Evolutionary conservation across 23 tunicate species (phyloP), one percentile per base, ranked within the genome.

Genomic region (Clavelina lepadiformis): DNA sequence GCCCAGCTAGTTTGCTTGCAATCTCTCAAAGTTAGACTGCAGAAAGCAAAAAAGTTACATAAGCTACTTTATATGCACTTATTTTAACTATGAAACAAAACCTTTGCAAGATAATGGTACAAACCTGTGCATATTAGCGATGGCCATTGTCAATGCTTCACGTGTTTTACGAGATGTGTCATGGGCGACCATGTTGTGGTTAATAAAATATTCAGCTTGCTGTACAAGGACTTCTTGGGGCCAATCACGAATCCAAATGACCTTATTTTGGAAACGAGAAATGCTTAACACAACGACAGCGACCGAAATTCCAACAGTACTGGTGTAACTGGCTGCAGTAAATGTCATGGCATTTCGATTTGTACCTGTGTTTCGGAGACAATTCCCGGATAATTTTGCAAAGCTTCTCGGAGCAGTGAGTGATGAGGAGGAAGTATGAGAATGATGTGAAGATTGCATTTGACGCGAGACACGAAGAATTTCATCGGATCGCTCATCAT

Each of bases 401-500:
- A 61, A n/a, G 97, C 75, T 31, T 84, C 83, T 53, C 29, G 49
- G 46, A 89, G 68, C 33, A 89, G 79, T 15, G 70, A n/a, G 71
- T 89, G 88, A 53, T 81, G 76, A 41, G 97, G 97, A 61, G 97
- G 97, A 38, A 89, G 79, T 38, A 65, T 81, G 33, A 89, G 47
- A 30, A 89, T 53, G 60, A 89, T 69, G 71, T 81, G 97, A 46
- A 89, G 76, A 63, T 89, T 89, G 69, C 83, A 76, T 54, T 71
- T 75, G 49, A 89, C 97, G 8, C 83, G 76, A 15, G 89, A 86
- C 7, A 86, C 95, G 47, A 86, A 86, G 56, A 86, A 78, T 69
- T 86, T 86, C 85, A 78, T 86, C 47, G 95, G 95, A 67, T 86
- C 95, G 53, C 86, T 79, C 84, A 86, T 78, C 95, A 86, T 86